These are phyloP conservation scores for Arizona elegans DNA, from an alignment of 2,113 vertebrate species.

Conservation along the genomic window DNA sequence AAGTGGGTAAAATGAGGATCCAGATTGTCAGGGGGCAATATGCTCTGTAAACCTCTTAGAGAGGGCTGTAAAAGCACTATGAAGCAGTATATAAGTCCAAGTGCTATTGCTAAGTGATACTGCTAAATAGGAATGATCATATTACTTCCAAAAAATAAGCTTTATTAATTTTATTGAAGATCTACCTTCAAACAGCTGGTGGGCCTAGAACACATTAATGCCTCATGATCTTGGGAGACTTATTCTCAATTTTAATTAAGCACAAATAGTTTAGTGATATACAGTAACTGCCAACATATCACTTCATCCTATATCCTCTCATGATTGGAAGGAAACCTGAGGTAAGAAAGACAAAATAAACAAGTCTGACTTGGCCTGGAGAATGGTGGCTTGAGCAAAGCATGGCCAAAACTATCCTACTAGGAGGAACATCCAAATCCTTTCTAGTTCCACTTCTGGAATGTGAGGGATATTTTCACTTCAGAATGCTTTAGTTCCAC, in stretches of 20 bases:
- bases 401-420: background rate
- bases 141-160: background rate
- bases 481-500: background rate
- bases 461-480: background rate
- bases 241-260: background rate
- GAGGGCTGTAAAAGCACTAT: too few species aligned
- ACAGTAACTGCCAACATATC: background rate
- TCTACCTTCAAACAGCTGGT: background rate
- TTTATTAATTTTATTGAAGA: background rate
- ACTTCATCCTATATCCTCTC: background rate
- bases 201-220: background rate
- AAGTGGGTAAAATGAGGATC: too few species aligned
- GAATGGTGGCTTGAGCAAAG: background rate
- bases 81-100: too few species aligned
- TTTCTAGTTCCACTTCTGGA: background rate
- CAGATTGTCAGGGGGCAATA: too few species aligned
- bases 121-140: background rate
- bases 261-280: background rate
- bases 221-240: background rate
- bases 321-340: background rate
- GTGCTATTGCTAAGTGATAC: too few species aligned
- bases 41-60: too few species aligned
- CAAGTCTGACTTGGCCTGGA: background rate
- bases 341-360: background rate
- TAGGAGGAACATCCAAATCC: background rate